Conservation (phyloP, 2,888 invertebrate genomes). For the Thera obeliscata region DNA sequence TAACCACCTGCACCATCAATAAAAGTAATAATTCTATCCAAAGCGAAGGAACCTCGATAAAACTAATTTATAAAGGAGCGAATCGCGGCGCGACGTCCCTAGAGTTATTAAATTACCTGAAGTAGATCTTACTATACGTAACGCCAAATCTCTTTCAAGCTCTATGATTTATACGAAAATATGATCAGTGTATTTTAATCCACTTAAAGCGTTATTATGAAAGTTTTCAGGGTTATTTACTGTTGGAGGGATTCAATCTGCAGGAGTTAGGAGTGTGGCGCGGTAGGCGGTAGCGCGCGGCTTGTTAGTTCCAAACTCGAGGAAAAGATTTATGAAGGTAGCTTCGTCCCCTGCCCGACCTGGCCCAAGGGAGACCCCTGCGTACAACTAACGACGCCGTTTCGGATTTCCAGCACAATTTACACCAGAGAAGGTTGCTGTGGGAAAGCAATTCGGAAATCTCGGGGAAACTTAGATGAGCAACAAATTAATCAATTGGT, state of each 20-base stretch:
- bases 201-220: conserved; percentile 43
- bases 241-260: conserved; percentile 52
- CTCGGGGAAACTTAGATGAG: conserved; percentile 69
- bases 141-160: conserved; percentile 58
- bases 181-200: conserved; percentile 70
- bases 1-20: conserved; percentile 50
- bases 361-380: conserved; percentile 73
- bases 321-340: conserved; percentile 82
- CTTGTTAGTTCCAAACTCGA: conserved; percentile 78
- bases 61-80: conserved; percentile 70
- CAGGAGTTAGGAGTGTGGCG: conserved; percentile 36
- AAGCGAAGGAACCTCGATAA: conserved; percentile 63
- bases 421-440: conserved; percentile 65
- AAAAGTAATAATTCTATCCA: conserved; percentile 65
- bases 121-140: conserved; percentile 41
- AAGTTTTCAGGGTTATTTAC: conserved; percentile 32
- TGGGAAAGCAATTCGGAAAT: conserved; percentile 64
- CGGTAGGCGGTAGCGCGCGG: conserved; percentile 49
- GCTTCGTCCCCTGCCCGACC: conserved; percentile 68
- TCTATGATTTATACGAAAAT: conserved; percentile 72
- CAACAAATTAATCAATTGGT: conserved; percentile 68
- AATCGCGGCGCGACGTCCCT: conserved; percentile 64
- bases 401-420: conserved; percentile 81
- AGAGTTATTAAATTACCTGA: conserved; percentile 69
- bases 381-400: conserved; percentile 79